Evolutionary conservation across 2,113 vertebrate species (phyloP).

Genomic region (Mesoclemmys tuberculata): DNA sequence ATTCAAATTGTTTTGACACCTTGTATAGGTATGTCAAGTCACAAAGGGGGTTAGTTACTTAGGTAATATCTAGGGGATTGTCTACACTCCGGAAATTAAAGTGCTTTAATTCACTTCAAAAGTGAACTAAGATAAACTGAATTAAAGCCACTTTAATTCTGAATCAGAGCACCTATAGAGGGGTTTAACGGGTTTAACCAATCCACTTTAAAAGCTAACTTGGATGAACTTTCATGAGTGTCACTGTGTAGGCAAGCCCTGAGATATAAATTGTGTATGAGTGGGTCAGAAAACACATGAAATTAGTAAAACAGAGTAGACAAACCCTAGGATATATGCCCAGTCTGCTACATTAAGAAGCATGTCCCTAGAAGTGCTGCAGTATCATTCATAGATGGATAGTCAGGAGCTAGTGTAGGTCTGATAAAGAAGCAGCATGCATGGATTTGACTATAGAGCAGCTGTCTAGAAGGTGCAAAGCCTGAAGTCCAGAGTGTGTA

Average conservation of each 20-base stretch:
- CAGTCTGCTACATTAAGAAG: background rate
- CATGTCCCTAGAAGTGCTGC: background rate
- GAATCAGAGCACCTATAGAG: too few species aligned
- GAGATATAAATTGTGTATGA: too few species aligned
- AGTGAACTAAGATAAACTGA: too few species aligned
- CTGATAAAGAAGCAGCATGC: slow-evolving; percentile 38
- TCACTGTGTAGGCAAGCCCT: too few species aligned
- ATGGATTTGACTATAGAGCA: slow-evolving; percentile 5
- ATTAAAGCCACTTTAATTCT: too few species aligned
- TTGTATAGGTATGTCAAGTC: background rate
- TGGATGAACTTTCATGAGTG: too few species aligned
- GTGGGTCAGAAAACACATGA: too few species aligned
- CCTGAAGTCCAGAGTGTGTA: slow-evolving; percentile 37
- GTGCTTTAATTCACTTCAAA: too few species aligned
- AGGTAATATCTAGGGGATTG: background rate
- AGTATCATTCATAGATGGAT: background rate
- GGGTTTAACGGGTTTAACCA: too few species aligned
- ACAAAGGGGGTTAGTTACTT: background rate
- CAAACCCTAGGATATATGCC: background rate
- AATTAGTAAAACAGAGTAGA: too few species aligned
- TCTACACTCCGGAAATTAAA: too few species aligned
- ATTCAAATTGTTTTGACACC: background rate
- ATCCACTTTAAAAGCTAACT: too few species aligned
- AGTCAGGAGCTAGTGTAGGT: background rate
- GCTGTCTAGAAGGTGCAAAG: slow-evolving; percentile 29